These are phyloP conservation scores for Cheumatopsyche charites DNA, from an alignment of 1,140 invertebrate species.

Conservation along the genomic window DNA sequence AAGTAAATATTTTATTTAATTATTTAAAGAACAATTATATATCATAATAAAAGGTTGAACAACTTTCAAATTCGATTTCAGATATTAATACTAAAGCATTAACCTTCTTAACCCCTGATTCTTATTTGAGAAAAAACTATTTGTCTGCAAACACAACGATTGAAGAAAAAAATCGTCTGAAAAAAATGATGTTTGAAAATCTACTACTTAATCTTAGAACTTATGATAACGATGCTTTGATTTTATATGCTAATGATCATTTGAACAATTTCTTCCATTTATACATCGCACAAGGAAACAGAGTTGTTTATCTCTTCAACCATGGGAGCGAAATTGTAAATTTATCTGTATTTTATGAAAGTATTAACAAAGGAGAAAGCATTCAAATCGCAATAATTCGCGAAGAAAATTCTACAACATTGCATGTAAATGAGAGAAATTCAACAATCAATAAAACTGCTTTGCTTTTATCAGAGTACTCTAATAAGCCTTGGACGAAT, in stretches of 20 bases:
- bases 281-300: constrained; percentile 76
- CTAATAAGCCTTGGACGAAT: constrained; percentile 85
- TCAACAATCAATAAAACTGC: constrained; percentile 72
- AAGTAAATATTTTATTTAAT: constrained; percentile 62
- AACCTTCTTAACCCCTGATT: constrained; percentile 82
- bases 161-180: constrained; percentile 69
- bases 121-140: constrained; percentile 81
- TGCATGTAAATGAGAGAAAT: constrained; percentile 85
- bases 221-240: constrained; percentile 79
- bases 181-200: constrained; percentile 76
- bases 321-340: constrained; percentile 79
- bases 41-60: constrained; percentile 30
- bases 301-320: constrained; percentile 85
- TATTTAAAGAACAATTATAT: not conserved
- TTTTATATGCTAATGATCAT: constrained; percentile 91
- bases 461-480: constrained; percentile 74
- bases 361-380: constrained; percentile 78
- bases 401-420: constrained; percentile 71
- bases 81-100: constrained; percentile 89
- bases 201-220: constrained; percentile 87
- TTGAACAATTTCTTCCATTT: constrained; percentile 93
- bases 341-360: constrained; percentile 74
- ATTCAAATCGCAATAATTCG: constrained; percentile 84
- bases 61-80: constrained; percentile 56
- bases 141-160: constrained; percentile 66